Evolutionary conservation across 2,797 vertebrate species (phyloP).

Genomic region (Pseudochirops cupreus): DNA sequence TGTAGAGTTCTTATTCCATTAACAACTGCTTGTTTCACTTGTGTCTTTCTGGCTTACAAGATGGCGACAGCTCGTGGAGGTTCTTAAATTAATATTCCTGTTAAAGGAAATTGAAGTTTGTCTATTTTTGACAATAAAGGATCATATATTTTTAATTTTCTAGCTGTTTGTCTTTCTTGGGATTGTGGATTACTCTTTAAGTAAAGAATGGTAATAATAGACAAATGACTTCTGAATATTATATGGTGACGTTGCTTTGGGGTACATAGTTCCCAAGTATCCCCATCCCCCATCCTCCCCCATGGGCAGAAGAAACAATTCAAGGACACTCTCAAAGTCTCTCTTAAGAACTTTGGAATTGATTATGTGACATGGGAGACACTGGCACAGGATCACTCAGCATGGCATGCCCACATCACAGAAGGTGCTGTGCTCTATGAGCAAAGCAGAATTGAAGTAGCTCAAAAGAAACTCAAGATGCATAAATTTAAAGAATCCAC

Average conservation of each 20-base stretch:
- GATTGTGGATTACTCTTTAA: slow-evolving; percentile 28
- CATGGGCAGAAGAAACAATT: no score
- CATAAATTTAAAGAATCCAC: no score
- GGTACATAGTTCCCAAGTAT: not conserved
- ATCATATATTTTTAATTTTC: slow-evolving; percentile 61
- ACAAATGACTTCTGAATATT: not conserved
- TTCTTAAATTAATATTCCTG: slow-evolving; percentile 58
- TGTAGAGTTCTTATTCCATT: not conserved
- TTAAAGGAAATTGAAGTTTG: slow-evolving; percentile 72
- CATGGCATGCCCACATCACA: no score
- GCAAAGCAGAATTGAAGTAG: no score
- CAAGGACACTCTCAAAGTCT: no score
- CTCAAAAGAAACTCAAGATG: no score
- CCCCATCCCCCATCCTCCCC: no score
- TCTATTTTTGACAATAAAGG: slow-evolving; percentile 74
- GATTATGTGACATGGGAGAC: no score
- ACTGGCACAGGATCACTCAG: no score
- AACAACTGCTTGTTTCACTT: not conserved
- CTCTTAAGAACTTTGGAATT: no score
- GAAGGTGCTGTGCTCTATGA: no score
- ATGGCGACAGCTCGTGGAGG: slow-evolving; percentile 42
- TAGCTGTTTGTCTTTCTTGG: slow-evolving; percentile 42
- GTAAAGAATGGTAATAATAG: not conserved
- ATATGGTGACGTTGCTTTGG: not conserved
- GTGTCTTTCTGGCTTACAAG: slow-evolving; percentile 13